Base-by-base conservation (phyloP, 2,888 invertebrate species). In the Orthosia gothica region DNA sequence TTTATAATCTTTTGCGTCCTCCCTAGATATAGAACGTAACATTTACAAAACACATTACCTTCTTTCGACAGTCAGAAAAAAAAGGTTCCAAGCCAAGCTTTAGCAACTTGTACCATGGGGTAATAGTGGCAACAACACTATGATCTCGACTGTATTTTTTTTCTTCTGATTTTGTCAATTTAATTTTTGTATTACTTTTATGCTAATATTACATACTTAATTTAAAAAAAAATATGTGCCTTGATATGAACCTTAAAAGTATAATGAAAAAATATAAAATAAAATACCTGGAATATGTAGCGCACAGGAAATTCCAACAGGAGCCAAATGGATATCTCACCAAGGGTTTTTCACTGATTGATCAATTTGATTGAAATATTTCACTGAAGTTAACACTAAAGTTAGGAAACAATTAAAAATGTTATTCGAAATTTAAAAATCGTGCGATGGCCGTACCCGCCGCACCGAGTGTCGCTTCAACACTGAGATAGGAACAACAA, bases 401-500 rank as follows among this genome's bases (percentile, higher is more conserved):
- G 66, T 59, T 68, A 66, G 45, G 32, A 70, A 57, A 57, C 62
- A 55, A 61, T 15, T 13, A 66, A 64, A 23, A 40, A 15, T 13
- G 18, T 18, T 13, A 70, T 47, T 82, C 54, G n/a, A 52, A 81
- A 69, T 78, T 61, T 67, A 67, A 79, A 64, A 84, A 54, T 65
- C 57, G 75, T 77, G 83, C 89, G 89, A 89, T 86, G 89, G 87
- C 74, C 72, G 86, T 86, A 90, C 92, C 90, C 93, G 92, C 94
- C 94, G 91, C 92, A 87, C 87, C 91, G 93, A 94, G 91, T 92
- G 94, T 91, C 92, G 91, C 88, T 90, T 85, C 81, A 92, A 92
- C 93, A 95, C 95, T 95, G 94, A 89, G 90, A 74, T 86, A 87
- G 71, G 55, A 45, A 77, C 69, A 20, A 83, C 65, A 68, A 74